Conservation (phyloP, 2,888 invertebrate species). For the Ctenicera cuprea region DNA sequence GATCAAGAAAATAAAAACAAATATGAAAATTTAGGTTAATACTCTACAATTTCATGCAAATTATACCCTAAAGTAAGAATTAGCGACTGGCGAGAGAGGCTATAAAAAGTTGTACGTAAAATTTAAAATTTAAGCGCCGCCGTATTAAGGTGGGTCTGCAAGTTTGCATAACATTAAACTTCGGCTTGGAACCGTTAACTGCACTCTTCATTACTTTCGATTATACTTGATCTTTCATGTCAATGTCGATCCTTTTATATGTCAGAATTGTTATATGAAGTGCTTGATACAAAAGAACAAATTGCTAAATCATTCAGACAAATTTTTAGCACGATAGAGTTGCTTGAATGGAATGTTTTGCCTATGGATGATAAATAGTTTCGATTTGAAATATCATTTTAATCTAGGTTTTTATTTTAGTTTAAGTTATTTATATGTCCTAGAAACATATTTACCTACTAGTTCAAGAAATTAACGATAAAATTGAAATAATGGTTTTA, state of each 20-base stretch:
- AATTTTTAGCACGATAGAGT: background rate
- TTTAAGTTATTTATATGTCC: no score
- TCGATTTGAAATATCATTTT: conserved; percentile 5
- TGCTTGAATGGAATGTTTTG: background rate
- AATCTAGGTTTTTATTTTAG: no score
- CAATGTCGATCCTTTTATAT: conserved; percentile 12
- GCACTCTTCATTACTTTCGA: conserved; percentile 24
- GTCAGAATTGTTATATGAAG: background rate
- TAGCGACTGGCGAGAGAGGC: background rate
- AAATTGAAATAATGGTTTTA: no score
- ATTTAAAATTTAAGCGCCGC: conserved; percentile 2
- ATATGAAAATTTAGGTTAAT: no score
- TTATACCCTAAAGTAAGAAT: background rate
- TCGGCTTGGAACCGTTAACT: background rate
- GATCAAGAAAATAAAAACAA: no score
- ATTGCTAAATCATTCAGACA: conserved; percentile 13
- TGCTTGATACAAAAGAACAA: conserved; percentile 15
- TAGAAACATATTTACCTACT: no score
- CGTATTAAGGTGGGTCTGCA: conserved; percentile 8
- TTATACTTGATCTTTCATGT: conserved; percentile 20
- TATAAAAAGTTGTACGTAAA: background rate
- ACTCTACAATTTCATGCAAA: background rate
- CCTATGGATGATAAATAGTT: background rate
- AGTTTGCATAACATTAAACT: conserved; percentile 2
- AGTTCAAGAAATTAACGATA: no score